Conservation (phyloP, 2,113 vertebrate species). For the Serinus canaria region DNA sequence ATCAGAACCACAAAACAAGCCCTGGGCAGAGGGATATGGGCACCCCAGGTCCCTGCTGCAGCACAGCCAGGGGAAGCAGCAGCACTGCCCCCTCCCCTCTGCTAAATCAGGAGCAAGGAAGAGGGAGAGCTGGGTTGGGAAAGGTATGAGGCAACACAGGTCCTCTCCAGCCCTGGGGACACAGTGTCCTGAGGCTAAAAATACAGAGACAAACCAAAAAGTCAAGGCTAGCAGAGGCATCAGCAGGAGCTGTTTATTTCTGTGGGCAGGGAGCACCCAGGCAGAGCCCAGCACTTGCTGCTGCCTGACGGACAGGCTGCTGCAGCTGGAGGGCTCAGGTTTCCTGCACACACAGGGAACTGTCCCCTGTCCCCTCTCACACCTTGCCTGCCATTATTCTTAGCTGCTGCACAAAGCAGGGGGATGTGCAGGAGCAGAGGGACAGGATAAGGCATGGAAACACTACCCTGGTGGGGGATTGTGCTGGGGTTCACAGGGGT, state of each 20-base stretch:
- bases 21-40: background rate
- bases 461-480: background rate
- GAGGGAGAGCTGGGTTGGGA: background rate
- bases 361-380: background rate
- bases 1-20: background rate
- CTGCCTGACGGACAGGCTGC: background rate
- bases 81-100: background rate
- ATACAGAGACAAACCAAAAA: slow-evolving; percentile 18
- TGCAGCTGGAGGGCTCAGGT: slow-evolving; percentile 32
- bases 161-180: background rate
- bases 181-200: slow-evolving; percentile 47
- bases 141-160: background rate
- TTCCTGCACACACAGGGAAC: background rate
- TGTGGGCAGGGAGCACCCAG: background rate
- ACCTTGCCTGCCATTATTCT: background rate
- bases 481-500: too few species aligned
- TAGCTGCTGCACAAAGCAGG: background rate
- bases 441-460: background rate
- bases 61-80: background rate
- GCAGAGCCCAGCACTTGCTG: background rate
- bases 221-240: slow-evolving; percentile 1
- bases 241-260: slow-evolving; percentile 17
- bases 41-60: background rate
- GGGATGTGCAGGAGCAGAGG: background rate
- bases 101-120: background rate